Evolutionary conservation across 1,140 invertebrate genomes (phyloP), one percentile per base, ranked within the genome.

Genomic region (Bombus pyrosoma): DNA sequence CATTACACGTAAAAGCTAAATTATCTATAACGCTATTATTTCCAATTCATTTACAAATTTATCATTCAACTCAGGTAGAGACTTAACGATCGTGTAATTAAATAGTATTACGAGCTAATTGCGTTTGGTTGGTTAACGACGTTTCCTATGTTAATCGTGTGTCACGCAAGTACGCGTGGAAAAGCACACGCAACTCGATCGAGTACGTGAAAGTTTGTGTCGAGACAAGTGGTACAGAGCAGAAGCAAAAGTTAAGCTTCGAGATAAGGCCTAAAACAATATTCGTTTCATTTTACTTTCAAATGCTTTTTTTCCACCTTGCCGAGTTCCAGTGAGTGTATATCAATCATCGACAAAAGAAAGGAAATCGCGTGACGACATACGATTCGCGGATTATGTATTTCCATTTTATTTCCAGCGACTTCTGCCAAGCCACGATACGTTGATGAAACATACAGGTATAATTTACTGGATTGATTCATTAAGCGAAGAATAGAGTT

Each of bases 141-240:
- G 66, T 79, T 84, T 72, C 66, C 64, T 34, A 80, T 32, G 68
- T 79, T 84, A 62, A 80, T 57, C 53, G n/a, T 13, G 18, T 41
- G 68, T 84, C 76, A 80, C 83, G 76, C 76, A 57, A 72, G 25
- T 71, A 69, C 64, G 25, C 53, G 66, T 71, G 39, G 25, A 79
- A 47, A 84, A 72, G 18, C 32, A 62, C 83, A 80, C 76, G 83
- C 83, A 32, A 84, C 76, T n/a, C 41, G 76, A 72, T 72, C 18
- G 18, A 53, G 18, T 84, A 84, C 53, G 39, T 2, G 64, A 3
- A 80, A 62, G 83, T 53, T 80, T 68, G 68, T 80, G 83, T 77
- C 32, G 6, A 22, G 47, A 53, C 47, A 34, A 66, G 32, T 76
- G 69, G 53, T 75, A 66, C 71, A 64, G 57, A 57, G 28, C 72